These are phyloP conservation scores for Coranthus polyacanthus DNA, from an alignment of 2,797 vertebrate species.

Conservation along the genomic window DNA sequence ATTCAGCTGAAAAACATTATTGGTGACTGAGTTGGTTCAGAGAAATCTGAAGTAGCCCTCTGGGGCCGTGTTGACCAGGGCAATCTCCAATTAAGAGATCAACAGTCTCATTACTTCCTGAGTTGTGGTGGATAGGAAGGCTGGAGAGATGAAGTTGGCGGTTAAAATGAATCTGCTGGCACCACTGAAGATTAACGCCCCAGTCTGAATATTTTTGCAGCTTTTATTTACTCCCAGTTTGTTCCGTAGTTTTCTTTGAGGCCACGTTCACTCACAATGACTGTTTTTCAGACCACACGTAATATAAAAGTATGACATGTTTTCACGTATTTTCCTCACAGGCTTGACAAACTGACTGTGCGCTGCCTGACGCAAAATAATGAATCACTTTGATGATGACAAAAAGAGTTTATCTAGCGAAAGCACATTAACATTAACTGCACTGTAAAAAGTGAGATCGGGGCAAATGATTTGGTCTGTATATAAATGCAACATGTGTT, in stretches of 20 bases:
- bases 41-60: slow-evolving; percentile 53
- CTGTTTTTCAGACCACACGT: background rate
- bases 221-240: slow-evolving; percentile 11
- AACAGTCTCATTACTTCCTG: slow-evolving; percentile 74
- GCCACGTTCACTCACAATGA: background rate
- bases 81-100: slow-evolving; percentile 76
- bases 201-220: slow-evolving; percentile 7
- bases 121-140: slow-evolving; percentile 43
- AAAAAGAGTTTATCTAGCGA: no score
- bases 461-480: no score
- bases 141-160: no score
- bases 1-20: slow-evolving; percentile 74
- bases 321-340: no score
- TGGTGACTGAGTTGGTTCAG: slow-evolving; percentile 54
- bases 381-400: no score
- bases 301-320: background rate
- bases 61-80: slow-evolving; percentile 61
- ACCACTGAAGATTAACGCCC: slow-evolving; percentile 8
- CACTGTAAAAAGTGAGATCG: no score
- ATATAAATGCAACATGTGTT: no score
- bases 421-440: no score
- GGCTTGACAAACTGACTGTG: no score
- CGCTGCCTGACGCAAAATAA: no score
- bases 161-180: slow-evolving; percentile 36
- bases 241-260: background rate